Conservation (phyloP, 2,888 invertebrate species). For the Lasioglossum oenotherae region DNA sequence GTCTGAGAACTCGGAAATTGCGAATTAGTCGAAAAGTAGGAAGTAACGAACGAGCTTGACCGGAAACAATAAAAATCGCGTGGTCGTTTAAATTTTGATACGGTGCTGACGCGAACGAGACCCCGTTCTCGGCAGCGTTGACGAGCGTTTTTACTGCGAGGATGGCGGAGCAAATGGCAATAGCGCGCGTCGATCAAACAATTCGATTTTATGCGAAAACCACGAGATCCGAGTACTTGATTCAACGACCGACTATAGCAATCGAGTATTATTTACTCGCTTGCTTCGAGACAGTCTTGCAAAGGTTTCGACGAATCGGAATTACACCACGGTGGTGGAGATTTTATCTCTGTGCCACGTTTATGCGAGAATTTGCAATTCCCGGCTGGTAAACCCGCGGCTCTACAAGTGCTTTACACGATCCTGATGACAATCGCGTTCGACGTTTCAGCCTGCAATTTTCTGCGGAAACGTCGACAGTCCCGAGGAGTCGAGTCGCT, state of each 20-base stretch:
- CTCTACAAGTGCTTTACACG: constrained; percentile 74
- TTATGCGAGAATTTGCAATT: neutral
- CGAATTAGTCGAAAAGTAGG: neutral
- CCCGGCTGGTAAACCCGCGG: constrained; percentile 24
- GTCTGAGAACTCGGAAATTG: neutral
- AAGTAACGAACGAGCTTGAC: constrained; percentile 12
- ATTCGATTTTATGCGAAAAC: neutral
- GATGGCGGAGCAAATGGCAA: neutral
- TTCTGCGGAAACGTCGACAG: constrained; percentile 36
- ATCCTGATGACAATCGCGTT: constrained; percentile 73
- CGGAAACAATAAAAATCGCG: constrained; percentile 13
- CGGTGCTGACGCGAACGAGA: neutral
- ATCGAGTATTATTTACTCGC: neutral
- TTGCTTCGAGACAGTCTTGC: neutral
- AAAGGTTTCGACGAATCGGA: neutral
- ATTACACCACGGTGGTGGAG: too few species aligned
- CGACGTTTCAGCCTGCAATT: constrained; percentile 42
- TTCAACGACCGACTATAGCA: neutral
- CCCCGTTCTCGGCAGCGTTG: neutral
- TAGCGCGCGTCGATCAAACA: neutral
- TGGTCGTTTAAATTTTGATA: constrained; percentile 26
- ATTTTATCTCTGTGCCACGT: neutral
- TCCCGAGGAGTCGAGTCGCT: neutral
- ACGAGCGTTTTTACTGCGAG: constrained; percentile 25
- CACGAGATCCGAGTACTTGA: neutral